phyloP scores from a whole-genome alignment of 2,113 vertebrate genomes.

The Perca flavescens region DNA sequence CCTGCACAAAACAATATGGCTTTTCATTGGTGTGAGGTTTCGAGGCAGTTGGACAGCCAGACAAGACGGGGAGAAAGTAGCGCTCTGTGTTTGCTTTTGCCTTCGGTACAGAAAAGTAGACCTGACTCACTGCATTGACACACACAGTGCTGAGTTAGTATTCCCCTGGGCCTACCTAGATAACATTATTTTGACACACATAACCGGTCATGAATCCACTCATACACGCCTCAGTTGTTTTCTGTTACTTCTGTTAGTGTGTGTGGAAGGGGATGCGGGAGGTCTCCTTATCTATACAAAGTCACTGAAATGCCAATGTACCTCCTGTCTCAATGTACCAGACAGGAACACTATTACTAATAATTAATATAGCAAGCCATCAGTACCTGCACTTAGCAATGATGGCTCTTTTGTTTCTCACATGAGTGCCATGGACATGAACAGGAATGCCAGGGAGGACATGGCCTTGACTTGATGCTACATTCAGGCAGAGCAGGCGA shows the following conservation, averaged over 20 bases:
- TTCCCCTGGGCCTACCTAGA: conserved; percentile 10
- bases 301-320: background rate
- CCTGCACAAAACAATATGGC: conserved; percentile 23
- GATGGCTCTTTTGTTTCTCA: background rate
- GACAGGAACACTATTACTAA: no score
- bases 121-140: conserved; percentile 16
- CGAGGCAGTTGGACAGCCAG: conserved; percentile 36
- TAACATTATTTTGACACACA: conserved; percentile 30
- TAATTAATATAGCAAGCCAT: background rate
- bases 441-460: conserved; percentile 13
- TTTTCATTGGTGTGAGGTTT: conserved; percentile 21
- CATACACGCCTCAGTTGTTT: background rate
- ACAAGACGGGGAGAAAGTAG: conserved; percentile 1
- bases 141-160: conserved; percentile 23
- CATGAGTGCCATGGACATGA: background rate
- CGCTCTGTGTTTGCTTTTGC: conserved; percentile 26
- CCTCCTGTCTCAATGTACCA: background rate
- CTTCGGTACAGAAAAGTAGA: background rate
- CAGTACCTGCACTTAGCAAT: background rate
- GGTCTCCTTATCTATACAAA: background rate
- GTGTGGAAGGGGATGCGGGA: background rate
- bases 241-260: background rate
- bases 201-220: background rate
- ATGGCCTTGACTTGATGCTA: conserved; percentile 45
- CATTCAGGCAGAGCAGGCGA: conserved; percentile 1